Conservation (phyloP, 2,797 vertebrate genomes). For the Leuciscus waleckii region DNA sequence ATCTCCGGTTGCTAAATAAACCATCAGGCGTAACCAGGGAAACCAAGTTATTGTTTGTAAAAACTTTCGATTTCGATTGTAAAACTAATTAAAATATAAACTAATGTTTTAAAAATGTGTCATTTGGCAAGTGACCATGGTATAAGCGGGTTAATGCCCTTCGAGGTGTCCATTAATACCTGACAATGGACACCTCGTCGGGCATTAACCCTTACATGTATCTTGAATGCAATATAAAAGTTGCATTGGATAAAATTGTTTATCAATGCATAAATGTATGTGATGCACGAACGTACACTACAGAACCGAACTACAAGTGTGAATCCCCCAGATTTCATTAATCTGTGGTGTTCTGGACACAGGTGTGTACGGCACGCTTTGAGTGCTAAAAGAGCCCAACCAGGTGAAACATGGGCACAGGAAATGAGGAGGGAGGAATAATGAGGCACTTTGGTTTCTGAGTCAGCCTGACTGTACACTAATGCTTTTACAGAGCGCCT, state of each 20-base stretch:
- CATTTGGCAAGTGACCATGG: no score
- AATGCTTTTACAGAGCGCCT: slow-evolving; percentile 49
- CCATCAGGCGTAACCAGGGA: no score
- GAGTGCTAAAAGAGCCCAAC: slow-evolving; percentile 22
- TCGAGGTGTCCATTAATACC: no score
- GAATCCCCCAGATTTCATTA: neutral
- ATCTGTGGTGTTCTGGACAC: slow-evolving; percentile 43
- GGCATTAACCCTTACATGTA: neutral
- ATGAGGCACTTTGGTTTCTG: slow-evolving; percentile 28
- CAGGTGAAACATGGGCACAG: slow-evolving; percentile 25
- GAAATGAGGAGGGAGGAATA: slow-evolving; percentile 35
- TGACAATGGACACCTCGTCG: no score
- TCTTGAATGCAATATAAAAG: neutral
- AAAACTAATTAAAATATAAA: no score
- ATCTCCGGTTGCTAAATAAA: no score
- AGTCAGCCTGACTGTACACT: slow-evolving; percentile 25
- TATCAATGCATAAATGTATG: neutral
- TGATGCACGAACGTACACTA: neutral
- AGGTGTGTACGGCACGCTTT: slow-evolving; percentile 39
- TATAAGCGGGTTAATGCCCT: no score
- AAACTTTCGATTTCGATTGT: no score
- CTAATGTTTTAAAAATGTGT: no score
- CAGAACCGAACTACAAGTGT: neutral
- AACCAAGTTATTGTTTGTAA: no score
- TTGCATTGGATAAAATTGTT: neutral